phyloP scores from a whole-genome alignment of 2,888 invertebrate species.

The Himalopsyche japonica region DNA sequence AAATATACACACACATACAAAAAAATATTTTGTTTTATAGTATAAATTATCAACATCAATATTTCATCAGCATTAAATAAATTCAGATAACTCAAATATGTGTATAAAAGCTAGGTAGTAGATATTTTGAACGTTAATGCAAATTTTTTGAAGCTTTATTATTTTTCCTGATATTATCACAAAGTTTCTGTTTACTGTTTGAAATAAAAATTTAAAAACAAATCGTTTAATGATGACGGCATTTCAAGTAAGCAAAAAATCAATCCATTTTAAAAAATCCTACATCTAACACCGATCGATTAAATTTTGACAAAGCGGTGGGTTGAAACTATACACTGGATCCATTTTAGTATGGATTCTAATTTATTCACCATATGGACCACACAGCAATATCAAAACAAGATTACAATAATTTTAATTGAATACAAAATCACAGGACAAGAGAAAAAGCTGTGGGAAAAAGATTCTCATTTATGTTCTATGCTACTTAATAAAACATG shows the following conservation, averaged over 20 bases:
- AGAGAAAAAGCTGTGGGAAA: no score
- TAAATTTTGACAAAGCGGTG: neutral
- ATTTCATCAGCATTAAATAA: no score
- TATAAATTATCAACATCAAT: no score
- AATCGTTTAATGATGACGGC: neutral
- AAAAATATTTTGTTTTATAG: no score
- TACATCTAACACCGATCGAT: neutral
- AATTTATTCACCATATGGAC: neutral
- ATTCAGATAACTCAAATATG: no score
- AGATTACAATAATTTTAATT: no score
- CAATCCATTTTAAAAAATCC: neutral
- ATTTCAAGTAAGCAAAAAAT: neutral
- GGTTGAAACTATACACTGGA: neutral
- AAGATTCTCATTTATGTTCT: no score
- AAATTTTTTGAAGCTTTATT: no score
- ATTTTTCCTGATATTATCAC: neutral
- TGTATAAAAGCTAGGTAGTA: no score
- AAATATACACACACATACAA: no score
- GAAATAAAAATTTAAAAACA: neutral
- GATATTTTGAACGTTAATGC: no score
- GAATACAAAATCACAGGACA: no score
- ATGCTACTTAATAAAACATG: neutral
- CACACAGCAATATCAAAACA: neutral
- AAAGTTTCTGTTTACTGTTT: neutral
- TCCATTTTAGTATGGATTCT: neutral